Base-by-base conservation (phyloP, 1,140 invertebrate genomes). In the Drosophila rufa region DNA sequence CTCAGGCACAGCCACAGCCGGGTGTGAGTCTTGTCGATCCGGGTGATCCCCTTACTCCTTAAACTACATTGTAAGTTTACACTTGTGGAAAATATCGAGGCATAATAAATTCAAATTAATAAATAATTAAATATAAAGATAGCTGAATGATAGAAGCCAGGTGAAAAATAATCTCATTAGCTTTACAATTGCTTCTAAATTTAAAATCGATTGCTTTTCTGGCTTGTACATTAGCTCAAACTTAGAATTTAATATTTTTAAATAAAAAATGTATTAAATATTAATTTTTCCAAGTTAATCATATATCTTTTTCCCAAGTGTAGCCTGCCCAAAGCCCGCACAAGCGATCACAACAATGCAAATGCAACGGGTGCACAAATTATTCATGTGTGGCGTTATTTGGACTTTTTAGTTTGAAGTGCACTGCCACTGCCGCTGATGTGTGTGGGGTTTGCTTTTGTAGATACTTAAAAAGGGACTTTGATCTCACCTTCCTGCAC, bases 401-500 rank as follows among this genome's bases (percentile, higher is more conserved):
- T 56, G 0, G 53, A 40, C 48, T 69, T 53, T 47, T 47, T 60
- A 61, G 58, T 65, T 64, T 22, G 19, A 42, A 30, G 25, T 43
- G 38, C 61, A 33, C 9, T 55, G 58, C 48, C 61, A 65, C 38
- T 30, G 25, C 11, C 33, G n/a, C 19, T 11, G 22, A 3, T 14
- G 22, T 33, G 42, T 17, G 57, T 57, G 36, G 46, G 15, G 7
- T 22, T 38, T 53, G 11, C 1, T 0, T 19, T 14, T 11, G 9
- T 38, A 38, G 15, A n/a, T 15, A 19, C 2, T 17, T 40, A 40
- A 25, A 30, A 12, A 36, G 42, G 19, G 40, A 15, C 2, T 42
- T 62, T n/a, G 27, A 71, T 71, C 92, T 93, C 55, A 93, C 92
- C 85, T 81, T 92, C 92, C 79, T 93, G 92, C 46, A 93, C 92